Evolutionary conservation across 92 coral and sea anemone genomes (phyloP).

Genomic region (Umimayanthus chanpuru): DNA sequence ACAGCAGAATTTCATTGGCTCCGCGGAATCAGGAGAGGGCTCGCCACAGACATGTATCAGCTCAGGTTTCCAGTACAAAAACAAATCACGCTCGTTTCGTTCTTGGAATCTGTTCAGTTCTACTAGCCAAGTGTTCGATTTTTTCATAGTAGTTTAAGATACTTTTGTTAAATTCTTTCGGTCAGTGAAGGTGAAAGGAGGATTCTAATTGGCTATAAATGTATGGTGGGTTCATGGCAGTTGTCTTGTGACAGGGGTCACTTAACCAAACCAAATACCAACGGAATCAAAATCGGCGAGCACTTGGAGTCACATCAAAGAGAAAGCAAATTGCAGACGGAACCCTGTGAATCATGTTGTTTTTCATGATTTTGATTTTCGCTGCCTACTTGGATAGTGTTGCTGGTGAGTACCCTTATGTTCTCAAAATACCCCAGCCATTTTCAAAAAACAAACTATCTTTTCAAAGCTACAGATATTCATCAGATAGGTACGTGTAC

Average conservation of each 20-base stretch:
- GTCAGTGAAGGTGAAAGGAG: background rate
- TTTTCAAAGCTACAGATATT: background rate
- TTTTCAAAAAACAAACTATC: background rate
- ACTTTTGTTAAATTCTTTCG: background rate
- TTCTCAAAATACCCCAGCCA: background rate
- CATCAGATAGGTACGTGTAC: background rate
- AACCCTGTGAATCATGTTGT: background rate
- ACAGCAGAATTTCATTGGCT: slow-evolving; percentile 27
- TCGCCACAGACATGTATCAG: background rate
- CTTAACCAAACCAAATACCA: no score
- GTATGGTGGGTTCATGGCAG: background rate
- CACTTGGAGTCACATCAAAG: no score
- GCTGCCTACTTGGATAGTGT: background rate
- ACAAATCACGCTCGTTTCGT: slow-evolving; percentile 10
- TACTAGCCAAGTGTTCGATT: background rate
- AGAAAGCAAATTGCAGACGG: background rate
- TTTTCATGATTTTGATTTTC: background rate
- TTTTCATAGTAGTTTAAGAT: background rate
- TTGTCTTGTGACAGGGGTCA: background rate
- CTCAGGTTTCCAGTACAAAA: slow-evolving; percentile 18
- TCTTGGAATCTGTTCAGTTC: background rate
- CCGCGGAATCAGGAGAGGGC: slow-evolving; percentile 19
- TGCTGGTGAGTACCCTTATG: slow-evolving; percentile 4
- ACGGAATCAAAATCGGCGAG: background rate
- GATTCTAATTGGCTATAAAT: background rate